Evolutionary conservation across 1,140 invertebrate genomes (phyloP), one percentile per base, ranked within the genome.

Genomic region (Drosophila albomicans): DNA sequence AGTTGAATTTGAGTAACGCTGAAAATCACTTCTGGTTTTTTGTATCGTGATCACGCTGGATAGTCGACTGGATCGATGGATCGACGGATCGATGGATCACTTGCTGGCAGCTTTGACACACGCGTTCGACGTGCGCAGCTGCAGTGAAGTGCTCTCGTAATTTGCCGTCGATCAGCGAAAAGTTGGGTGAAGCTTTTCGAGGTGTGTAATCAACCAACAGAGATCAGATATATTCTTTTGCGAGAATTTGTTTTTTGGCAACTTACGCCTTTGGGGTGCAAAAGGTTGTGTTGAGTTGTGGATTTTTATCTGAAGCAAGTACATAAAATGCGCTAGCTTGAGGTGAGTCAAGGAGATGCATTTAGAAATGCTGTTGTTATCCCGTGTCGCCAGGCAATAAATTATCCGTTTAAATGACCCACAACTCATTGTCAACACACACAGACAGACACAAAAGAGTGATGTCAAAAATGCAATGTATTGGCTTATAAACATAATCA

Each of bases 1-100:
- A 68, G 28, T 20, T 62, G 49, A 66, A 86, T 67, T 70, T 77
- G 65, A 76, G 66, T 76, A 65, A 57, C 51, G 43, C 76, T 52
- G 38, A 79, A 86, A 86, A 86, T 86, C 82, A 87, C 82, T 86
- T 88, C 82, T 87, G 79, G 28, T 87, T 87, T 87, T 87, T 38
- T 38, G 35, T 82, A 72, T 72, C 28, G n/a, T 38, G 41, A 43
- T 30, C 20, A 38, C 8, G 7, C 30, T 5, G 35, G 35, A 38
- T 38, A 38, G 16, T 25, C 20, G 20, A 25, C 35, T 10, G 35
- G 10, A 67, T 71, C 41, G 35, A 25, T 13, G 25, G 13, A 57
- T 30, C 20, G 16, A 5, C 35, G 32, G n/a, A 61, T 45, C 32
- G 41, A 32, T 58, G 58, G 49, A 49, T 72, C 45, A 58, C 54